A percentile compares a stretch with the other conserved stretches of the same genome.
phyloP scores from a whole-genome alignment of 92 coral and sea anemone species.

The Palythoa grandiflora region DNA sequence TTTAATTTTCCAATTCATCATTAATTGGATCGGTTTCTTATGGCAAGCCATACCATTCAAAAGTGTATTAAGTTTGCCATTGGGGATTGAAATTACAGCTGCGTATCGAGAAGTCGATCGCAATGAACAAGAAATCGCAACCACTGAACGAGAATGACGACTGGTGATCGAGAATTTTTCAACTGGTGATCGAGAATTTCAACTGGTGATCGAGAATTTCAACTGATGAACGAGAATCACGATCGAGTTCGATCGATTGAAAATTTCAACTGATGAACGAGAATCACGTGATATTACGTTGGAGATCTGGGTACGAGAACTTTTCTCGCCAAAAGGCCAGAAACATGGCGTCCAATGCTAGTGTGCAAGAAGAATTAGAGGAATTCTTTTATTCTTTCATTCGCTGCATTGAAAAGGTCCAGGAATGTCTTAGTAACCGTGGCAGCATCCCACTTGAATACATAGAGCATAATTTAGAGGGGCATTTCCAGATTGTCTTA shows the following conservation, averaged over 20 bases:
- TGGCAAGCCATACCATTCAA: constrained; percentile 1
- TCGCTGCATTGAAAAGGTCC: constrained; percentile 34
- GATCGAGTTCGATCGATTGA: not conserved
- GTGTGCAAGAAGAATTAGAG: constrained; percentile 39
- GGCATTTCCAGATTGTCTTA: constrained; percentile 46
- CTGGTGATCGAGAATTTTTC: no score
- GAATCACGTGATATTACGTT: not conserved
- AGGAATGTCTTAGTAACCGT: constrained; percentile 29
- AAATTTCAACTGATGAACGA: not conserved
- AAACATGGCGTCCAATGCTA: constrained; percentile 3
- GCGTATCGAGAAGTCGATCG: not conserved
- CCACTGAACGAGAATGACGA: constrained; percentile 5
- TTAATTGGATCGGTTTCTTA: no score
- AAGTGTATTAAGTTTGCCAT: constrained; percentile 12
- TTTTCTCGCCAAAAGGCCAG: not conserved
- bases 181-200: not conserved
- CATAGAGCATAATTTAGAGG: constrained; percentile 49
- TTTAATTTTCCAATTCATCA: no score
- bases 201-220: constrained; percentile 35
- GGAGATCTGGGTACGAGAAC: not conserved
- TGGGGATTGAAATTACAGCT: not conserved
- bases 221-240: constrained; percentile 15
- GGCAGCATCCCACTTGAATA: constrained; percentile 43
- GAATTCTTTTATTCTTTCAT: constrained; percentile 33
- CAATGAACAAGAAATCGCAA: constrained; percentile 18